Evolutionary conservation across 2,797 vertebrate species (phyloP).

Genomic region (Phataginus tricuspis): DNA sequence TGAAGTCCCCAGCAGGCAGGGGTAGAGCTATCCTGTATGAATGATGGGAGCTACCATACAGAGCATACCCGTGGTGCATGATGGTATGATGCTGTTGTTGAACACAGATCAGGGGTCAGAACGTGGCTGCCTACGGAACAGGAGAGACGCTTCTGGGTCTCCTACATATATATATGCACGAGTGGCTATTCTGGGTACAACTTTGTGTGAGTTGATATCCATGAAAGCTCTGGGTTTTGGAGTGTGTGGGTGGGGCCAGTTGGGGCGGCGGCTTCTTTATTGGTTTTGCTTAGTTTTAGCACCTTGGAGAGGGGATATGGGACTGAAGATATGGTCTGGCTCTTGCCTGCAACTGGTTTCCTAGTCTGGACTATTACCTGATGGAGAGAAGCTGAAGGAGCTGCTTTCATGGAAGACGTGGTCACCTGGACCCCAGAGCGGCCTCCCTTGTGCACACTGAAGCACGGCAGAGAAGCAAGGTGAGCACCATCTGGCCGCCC

Average conservation of each 20-base stretch:
- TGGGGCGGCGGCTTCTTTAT: not conserved
- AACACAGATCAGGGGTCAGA: not conserved
- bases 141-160: not conserved
- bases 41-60: rapidly evolving
- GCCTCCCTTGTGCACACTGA: not conserved
- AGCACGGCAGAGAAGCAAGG: not conserved
- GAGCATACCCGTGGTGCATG: rapidly evolving
- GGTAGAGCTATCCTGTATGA: not conserved
- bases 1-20: no score
- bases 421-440: not conserved
- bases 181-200: not conserved
- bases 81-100: not conserved
- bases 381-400: not conserved
- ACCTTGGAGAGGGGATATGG: not conserved
- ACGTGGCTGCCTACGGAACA: not conserved
- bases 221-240: not conserved
- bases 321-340: not conserved
- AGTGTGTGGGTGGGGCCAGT: not conserved
- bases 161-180: not conserved
- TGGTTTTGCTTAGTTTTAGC: not conserved
- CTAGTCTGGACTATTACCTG: not conserved
- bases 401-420: not conserved
- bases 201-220: not conserved
- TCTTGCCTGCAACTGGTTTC: not conserved
- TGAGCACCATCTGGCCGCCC: not conserved